phyloP scores from a whole-genome alignment of 2,113 vertebrate genomes.

The Elephantulus edwardii region DNA sequence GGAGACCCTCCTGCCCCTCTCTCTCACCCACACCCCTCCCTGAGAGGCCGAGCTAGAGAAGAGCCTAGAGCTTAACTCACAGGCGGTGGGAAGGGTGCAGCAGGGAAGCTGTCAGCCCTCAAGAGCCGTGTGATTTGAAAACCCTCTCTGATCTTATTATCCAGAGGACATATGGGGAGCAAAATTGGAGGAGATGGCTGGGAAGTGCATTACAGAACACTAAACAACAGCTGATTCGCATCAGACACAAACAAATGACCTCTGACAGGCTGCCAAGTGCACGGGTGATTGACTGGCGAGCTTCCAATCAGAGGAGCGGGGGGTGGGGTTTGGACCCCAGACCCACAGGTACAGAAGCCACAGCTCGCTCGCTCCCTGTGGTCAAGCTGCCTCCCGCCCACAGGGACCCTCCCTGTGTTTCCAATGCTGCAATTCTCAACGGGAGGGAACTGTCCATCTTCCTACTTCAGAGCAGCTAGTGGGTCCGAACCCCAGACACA shows the following conservation, averaged over 20 bases:
- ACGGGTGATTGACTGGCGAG: slow-evolving; percentile 46
- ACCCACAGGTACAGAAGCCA: not conserved
- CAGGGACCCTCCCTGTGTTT: no score
- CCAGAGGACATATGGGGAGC: slow-evolving; percentile 51
- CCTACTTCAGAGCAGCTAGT: no score
- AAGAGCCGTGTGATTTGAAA: slow-evolving; percentile 46
- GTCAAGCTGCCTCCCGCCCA: no score
- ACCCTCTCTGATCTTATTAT: slow-evolving; percentile 63
- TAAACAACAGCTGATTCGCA: slow-evolving; percentile 57
- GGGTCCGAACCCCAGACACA: no score
- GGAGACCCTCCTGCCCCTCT: not conserved
- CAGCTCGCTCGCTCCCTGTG: no score
- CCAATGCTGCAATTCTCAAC: no score
- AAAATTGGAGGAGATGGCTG: slow-evolving; percentile 67
- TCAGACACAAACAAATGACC: slow-evolving; percentile 66
- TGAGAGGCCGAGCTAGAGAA: not conserved
- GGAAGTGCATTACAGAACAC: slow-evolving; percentile 61
- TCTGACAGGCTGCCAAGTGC: slow-evolving; percentile 40
- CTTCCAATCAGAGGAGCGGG: slow-evolving; percentile 1
- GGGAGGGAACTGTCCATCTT: no score
- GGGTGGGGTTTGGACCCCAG: not conserved
- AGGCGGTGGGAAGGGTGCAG: not conserved
- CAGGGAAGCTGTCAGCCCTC: slow-evolving; percentile 4
- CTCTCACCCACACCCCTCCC: not conserved
- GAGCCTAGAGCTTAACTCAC: not conserved